phyloP scores from a whole-genome alignment of 2,113 vertebrate genomes.

The Spilogale gracilis region DNA sequence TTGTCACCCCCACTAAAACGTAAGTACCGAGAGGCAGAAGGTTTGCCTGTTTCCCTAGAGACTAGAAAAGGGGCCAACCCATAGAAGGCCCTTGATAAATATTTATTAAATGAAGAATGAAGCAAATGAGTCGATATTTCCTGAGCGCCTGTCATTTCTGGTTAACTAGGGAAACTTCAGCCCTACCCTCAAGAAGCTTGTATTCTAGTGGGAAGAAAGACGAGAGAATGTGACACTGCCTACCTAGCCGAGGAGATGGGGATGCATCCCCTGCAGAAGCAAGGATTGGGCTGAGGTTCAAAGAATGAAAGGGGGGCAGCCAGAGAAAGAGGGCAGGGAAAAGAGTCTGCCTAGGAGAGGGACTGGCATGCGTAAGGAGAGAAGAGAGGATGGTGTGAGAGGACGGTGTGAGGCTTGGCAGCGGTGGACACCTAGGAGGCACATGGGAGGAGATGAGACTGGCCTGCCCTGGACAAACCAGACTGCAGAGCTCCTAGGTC shows the following conservation, averaged over 20 bases:
- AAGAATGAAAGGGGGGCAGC: not conserved
- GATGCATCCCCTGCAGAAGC: not conserved
- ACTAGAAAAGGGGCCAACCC: not conserved
- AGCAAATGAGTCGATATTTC: not conserved
- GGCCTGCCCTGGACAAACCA: not conserved
- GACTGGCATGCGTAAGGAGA: not conserved
- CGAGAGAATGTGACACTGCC: not conserved
- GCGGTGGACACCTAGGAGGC: not conserved
- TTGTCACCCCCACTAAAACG: not conserved
- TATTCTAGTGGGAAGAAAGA: conserved; percentile 16
- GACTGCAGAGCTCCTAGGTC: not conserved
- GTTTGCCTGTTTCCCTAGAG: not conserved
- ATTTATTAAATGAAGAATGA: not conserved
- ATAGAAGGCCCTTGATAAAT: not conserved
- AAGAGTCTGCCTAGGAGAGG: not conserved
- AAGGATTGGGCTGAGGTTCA: not conserved
- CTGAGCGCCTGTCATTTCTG: not conserved
- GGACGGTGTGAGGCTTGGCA: not conserved
- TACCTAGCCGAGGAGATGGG: not conserved
- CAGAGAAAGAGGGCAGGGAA: not conserved
- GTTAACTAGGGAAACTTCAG: not conserved
- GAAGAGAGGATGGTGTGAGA: not conserved
- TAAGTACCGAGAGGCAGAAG: not conserved
- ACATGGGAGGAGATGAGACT: not conserved
- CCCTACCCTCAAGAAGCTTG: not conserved